Evolutionary conservation across 2,797 vertebrate species (phyloP), one percentile per base, ranked within the genome.

Genomic region (Brachymystax lenok): DNA sequence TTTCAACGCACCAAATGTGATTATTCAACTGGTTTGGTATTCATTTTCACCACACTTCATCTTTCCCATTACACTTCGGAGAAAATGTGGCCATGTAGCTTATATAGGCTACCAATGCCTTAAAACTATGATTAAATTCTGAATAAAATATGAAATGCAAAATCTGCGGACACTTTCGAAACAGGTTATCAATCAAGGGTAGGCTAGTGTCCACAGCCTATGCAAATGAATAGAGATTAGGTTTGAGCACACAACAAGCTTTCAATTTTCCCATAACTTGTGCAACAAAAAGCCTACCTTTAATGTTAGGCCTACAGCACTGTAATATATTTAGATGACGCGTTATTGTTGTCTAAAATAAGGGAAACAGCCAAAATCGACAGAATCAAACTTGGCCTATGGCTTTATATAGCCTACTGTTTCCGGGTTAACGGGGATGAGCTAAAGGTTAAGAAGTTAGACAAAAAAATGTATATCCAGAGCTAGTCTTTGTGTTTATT

Each of bases 391-490:
- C 8, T 61, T 21, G 19, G 5, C 56, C 19, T 59, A 59, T 59
- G 7, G 16, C 56, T 35, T 35, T 59, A 5, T 59, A 59, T 59
- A 35, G 33, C 33, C 33, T 16, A 66, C 61, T 14, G 61, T 30
- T 66, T 66, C 24, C 61, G 28, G 8, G 2, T 61, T 67, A 3
- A 13, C 5, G 16, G 5, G 28, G 64, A 67, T 16, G 5, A 33
- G 28, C 24, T 16, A 67, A 69, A 92, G 88, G 84, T 89, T 92
- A 90, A 68, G 70, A 80, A 72, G 52, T 85, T 84, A 81, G 84
- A 87, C 90, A 89, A 92, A 91, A 90, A 83, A 8, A 86, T 89
- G 86, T 56, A 70, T 71, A 73, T 0, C 17, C 46, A 14, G 12
- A 4, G 54, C 51, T 68, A 78, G 14, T 8, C 67, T 30, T 14